A percentile compares a stretch with the other conserved stretches of the same genome.
phyloP scores from a whole-genome alignment of 2,797 vertebrate species.

The Neopelma chrysocephalum region DNA sequence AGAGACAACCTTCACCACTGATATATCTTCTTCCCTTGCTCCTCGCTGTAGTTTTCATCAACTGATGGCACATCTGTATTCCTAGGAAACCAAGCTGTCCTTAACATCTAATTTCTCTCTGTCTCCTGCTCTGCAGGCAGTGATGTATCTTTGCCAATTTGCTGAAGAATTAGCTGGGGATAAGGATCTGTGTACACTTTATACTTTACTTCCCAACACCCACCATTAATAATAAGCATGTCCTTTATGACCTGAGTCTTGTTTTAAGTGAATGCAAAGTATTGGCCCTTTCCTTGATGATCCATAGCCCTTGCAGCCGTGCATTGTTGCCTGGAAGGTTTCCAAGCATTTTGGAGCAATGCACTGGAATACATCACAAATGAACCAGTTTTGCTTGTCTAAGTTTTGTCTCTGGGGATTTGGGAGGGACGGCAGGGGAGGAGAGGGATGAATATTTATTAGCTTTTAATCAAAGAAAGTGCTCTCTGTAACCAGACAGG shows the following conservation, averaged over 20 bases:
- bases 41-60: slow-evolving; percentile 12
- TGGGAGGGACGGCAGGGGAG: slow-evolving; percentile 42
- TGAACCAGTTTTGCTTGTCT: slow-evolving; percentile 43
- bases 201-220: slow-evolving; percentile 26
- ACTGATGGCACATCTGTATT: slow-evolving; percentile 50
- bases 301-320: neutral
- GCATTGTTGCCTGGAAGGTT: neutral
- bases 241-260: slow-evolving; percentile 31
- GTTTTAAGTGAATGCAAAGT: slow-evolving; percentile 34
- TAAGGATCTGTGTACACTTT: slow-evolving; percentile 51
- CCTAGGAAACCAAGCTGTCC: slow-evolving; percentile 25
- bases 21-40: slow-evolving; percentile 16
- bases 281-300: slow-evolving; percentile 11
- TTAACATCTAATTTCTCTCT: slow-evolving; percentile 48
- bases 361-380: slow-evolving; percentile 31
- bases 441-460: slow-evolving; percentile 65
- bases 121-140: slow-evolving; percentile 39
- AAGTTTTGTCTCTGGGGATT: slow-evolving; percentile 28
- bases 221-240: slow-evolving; percentile 47
- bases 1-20: slow-evolving; percentile 6
- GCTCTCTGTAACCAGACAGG: slow-evolving; percentile 48
- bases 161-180: slow-evolving; percentile 44
- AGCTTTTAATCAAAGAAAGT: slow-evolving; percentile 68
- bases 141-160: slow-evolving; percentile 53
- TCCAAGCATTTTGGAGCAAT: slow-evolving; percentile 49